phyloP scores from a whole-genome alignment of 2,797 vertebrate species.

The Anabas testudineus region DNA sequence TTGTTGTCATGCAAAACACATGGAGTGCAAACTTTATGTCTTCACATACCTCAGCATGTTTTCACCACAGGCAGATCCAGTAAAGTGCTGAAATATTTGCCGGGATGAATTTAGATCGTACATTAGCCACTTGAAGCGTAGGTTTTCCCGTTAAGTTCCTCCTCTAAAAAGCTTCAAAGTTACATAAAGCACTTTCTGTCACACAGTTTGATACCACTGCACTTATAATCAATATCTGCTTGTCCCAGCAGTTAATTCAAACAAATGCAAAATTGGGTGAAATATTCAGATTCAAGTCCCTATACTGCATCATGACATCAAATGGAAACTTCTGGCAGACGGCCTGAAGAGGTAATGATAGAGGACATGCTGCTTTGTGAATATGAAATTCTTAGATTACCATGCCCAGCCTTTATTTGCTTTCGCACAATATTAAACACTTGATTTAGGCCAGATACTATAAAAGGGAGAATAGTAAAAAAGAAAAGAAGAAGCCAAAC shows the following conservation, averaged over 20 bases:
- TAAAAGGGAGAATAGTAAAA: background rate
- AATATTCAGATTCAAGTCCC: conserved; percentile 12
- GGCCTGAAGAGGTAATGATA: background rate
- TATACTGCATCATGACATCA: background rate
- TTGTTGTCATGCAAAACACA: conserved; percentile 66
- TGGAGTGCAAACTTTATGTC: conserved; percentile 53
- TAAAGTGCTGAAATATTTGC: conserved; percentile 32
- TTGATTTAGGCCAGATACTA: background rate
- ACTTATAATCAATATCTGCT: conserved; percentile 5
- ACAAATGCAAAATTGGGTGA: background rate
- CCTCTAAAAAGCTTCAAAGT: conserved; percentile 12
- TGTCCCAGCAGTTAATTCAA: conserved; percentile 8
- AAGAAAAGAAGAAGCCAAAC: conserved; percentile 5
- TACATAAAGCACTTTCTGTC: background rate
- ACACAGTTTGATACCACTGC: conserved; percentile 2
- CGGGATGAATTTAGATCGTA: conserved; percentile 31
- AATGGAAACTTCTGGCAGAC: background rate
- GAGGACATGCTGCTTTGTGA: conserved; percentile 11
- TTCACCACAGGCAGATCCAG: conserved; percentile 37
- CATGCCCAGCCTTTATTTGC: conserved; percentile 1
- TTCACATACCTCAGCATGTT: conserved; percentile 58
- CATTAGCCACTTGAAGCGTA: conserved; percentile 7
- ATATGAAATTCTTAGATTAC: conserved; percentile 15
- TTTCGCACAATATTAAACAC: conserved; percentile 27
- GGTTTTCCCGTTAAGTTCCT: conserved; percentile 1